A percentile compares a stretch with the other conserved stretches of the same genome.
phyloP scores from a whole-genome alignment of 2,113 vertebrate genomes.

The Silurus meridionalis region DNA sequence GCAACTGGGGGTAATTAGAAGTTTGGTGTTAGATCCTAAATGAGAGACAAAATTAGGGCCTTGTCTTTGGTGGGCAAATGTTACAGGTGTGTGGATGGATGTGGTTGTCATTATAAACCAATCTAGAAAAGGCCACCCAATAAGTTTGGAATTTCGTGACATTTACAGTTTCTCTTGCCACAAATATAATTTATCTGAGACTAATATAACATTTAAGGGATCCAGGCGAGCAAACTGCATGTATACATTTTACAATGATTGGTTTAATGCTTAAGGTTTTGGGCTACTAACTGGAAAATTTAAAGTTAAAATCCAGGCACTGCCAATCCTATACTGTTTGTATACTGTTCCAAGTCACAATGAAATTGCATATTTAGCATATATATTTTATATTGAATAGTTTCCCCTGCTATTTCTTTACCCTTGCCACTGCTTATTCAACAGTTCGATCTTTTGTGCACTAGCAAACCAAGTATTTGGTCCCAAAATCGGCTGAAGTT shows the following conservation, averaged over 20 bases:
- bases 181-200: neutral
- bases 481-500: too few relatives aligned
- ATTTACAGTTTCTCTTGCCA: neutral
- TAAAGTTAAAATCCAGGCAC: neutral
- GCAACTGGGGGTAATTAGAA: constrained; percentile 12
- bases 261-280: neutral
- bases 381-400: too few relatives aligned
- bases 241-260: neutral
- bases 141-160: neutral
- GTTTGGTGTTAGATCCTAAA: constrained; percentile 50
- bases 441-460: too few relatives aligned
- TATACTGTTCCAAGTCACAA: too few relatives aligned
- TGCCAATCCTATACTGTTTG: neutral
- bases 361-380: too few relatives aligned
- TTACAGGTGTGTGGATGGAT: neutral
- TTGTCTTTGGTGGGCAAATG: constrained; percentile 22
- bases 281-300: neutral
- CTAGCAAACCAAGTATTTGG: too few relatives aligned
- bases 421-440: too few relatives aligned
- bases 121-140: neutral
- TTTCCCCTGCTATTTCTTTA: too few relatives aligned
- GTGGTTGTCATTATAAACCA: neutral
- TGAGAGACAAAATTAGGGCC: constrained; percentile 25
- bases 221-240: neutral
- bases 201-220: neutral